These are phyloP conservation scores for Leptinotarsa undecemlineata DNA, from an alignment of 1,140 invertebrate species.

Conservation along the genomic window DNA sequence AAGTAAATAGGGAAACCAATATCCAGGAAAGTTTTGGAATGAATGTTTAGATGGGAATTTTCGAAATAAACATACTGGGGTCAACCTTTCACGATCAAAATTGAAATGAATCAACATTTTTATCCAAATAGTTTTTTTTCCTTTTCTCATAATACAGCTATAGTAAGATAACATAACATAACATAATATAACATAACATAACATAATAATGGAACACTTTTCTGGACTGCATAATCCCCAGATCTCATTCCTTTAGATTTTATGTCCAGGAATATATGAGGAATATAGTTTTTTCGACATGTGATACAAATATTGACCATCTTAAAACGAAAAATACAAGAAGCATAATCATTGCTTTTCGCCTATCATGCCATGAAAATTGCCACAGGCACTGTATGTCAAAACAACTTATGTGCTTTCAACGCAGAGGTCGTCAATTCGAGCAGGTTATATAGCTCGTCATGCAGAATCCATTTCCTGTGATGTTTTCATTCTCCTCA, in stretches of 20 bases:
- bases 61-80: no score
- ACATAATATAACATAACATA: background rate
- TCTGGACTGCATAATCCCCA: background rate
- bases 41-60: no score
- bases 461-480: background rate
- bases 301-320: background rate
- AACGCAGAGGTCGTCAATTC: background rate
- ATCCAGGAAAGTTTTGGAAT: no score
- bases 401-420: background rate
- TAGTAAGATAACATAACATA: no score
- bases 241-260: background rate
- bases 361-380: background rate
- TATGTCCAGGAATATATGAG: background rate
- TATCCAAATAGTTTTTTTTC: background rate
- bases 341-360: background rate
- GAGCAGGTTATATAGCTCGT: background rate
- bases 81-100: no score
- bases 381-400: background rate
- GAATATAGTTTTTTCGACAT: background rate
- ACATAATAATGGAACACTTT: background rate
- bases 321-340: background rate
- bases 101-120: no score
- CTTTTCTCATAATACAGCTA: no score
- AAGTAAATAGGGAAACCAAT: no score
- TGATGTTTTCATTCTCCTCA: background rate